Base-by-base conservation (phyloP, 2,888 invertebrate genomes). In the Alcis repandata region DNA sequence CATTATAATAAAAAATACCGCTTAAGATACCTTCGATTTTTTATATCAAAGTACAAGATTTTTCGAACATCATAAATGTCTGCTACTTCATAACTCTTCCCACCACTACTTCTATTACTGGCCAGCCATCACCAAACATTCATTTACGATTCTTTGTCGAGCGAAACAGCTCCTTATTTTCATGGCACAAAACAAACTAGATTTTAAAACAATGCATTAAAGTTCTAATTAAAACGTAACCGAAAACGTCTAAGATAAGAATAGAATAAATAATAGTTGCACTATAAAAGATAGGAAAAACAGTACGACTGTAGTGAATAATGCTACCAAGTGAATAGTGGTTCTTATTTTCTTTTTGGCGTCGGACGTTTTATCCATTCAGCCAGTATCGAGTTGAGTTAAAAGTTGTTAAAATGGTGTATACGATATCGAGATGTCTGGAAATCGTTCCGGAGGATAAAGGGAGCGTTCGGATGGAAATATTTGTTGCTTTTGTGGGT, bases 241-340 rank as follows among this genome's bases (percentile, higher is more conserved):
- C 20, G 10, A 10, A 33, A 27, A 52, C n/a, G 19, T 58, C 13
- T 52, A 19, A 4, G 72, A 72, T 72, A 72, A 70, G 65, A 60
- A 54, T 38, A 57, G 43, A 65, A 69, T 66, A 70, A 72, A 69
- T 59, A 67, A 17, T 60, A 66, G 62, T 56, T 51, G 38, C 15
- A 27, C 53, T 66, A 61, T 68, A 63, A 64, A 69, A 71, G 57
- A 56, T 67, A 62, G 59, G 48, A 59, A 59, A 59, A 54, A 59
- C 60, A 67, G 68, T 68, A 2, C 52, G 19, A 38, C 20, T 52
- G 11, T 43, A 19, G 48, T 20, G 59, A 41, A 48, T 11, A 48
- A 36, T 19, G 52, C 32, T 62, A 41, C 48, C n/a, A 45, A 36
- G 41, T 33, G 45, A 43, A 43, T 22, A 53, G 41, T 43, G 41